Evolutionary conservation across 2,797 vertebrate genomes (phyloP), one percentile per base, ranked within the genome.

Genomic region (Dermochelys coriacea): DNA sequence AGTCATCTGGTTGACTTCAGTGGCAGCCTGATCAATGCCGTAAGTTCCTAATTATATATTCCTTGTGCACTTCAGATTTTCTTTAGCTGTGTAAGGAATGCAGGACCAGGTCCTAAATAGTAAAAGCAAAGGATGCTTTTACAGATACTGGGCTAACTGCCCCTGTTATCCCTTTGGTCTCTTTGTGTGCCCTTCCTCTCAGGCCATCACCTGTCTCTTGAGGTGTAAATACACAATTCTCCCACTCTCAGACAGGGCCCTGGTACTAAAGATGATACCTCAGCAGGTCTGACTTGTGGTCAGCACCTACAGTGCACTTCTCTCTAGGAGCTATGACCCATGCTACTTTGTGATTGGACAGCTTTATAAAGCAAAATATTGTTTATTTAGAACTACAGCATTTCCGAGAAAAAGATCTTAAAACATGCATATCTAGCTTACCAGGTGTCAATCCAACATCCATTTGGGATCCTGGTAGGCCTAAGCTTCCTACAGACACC

Each of bases 271-370:
- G n/a, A n/a, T 64, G 21, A 84, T 19, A 50, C 87, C 52, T 85
- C 84, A 0, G 0, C 80, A 61, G 79, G n/a, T 19, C 23, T 77
- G 64, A 27, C 0, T 0, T 34, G 7, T 41, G 12, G 64, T 52
- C 71, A 59, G 50, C 57, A 16, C 19, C 83, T 87, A 15, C 61
- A 4, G 2, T 34, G 8, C 61, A 64, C 18, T 68, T 68, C 18
- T 82, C 90, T 71, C 74, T 1, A 5, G 54, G 54, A 29, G 27
- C 50, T 55, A 27, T 89, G 47, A 6, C 10, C 4, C 4, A 51
- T 47, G 51, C 75, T n/a, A 68, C 18, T n/a, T 18, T n/a, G n/a
- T 19, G 84, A 34, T 75, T 89, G n/a, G 59, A 74, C 75, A 27
- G 86, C n/a, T 57, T 49, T 68, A 82, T 64, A 57, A 82, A 88